A percentile compares a stretch with the other conserved stretches of the same genome.
Evolutionary conservation across 2,888 invertebrate species (phyloP).

Genomic region (Sericinus montela): DNA sequence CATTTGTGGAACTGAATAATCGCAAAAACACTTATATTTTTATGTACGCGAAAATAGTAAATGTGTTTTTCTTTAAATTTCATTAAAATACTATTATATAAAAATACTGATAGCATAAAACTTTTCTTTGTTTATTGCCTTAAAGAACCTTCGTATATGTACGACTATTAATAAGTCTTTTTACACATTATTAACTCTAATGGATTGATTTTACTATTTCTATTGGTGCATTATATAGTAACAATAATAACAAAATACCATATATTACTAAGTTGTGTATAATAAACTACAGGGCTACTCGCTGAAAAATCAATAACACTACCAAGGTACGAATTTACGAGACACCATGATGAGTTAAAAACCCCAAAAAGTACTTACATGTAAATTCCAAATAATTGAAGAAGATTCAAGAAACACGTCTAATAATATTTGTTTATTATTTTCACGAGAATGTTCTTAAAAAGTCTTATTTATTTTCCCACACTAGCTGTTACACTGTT

Average conservation of each 20-base stretch:
- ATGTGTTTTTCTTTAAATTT: no score
- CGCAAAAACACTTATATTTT: no score
- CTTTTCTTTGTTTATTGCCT: no score
- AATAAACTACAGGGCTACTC: conserved; percentile 24
- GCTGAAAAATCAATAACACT: conserved; percentile 44
- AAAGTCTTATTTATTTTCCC: conserved; percentile 39
- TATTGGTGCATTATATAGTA: background rate
- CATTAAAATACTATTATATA: no score
- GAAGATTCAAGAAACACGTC: background rate
- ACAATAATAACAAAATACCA: conserved; percentile 13
- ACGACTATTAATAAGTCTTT: no score
- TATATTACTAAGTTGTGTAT: conserved; percentile 18
- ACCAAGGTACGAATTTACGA: conserved; percentile 20
- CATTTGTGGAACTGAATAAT: no score
- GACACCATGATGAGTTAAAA: background rate
- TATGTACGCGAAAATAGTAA: no score
- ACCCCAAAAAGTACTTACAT: conserved; percentile 10
- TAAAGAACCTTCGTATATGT: no score
- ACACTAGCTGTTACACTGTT: no score
- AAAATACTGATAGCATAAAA: no score
- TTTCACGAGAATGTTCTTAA: conserved; percentile 32
- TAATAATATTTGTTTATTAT: conserved; percentile 17
- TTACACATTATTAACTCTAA: no score
- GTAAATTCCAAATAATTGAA: background rate
- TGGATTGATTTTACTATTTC: no score